Conservation (phyloP, 2,113 vertebrate species). For the Pluvianellus socialis region DNA sequence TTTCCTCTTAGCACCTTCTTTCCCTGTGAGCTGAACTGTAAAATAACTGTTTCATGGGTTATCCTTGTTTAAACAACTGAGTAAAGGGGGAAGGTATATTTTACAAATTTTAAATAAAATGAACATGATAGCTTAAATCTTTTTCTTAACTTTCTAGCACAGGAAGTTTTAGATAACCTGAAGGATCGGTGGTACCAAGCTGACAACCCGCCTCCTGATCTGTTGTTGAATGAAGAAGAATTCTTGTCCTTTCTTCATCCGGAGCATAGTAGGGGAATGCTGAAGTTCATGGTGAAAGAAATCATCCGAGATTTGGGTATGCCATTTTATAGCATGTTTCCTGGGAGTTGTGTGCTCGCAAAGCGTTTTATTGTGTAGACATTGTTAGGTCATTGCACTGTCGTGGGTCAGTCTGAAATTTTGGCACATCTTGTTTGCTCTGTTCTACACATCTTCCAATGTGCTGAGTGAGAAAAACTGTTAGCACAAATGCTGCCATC, state of each 20-base stretch:
- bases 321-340: not conserved
- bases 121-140: not conserved
- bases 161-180: conserved; percentile 94
- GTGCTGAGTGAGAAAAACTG: not conserved
- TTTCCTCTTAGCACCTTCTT: not conserved
- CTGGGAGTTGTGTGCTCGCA: not conserved
- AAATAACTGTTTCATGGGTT: not conserved
- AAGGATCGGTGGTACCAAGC: conserved; percentile 98
- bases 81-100: not conserved
- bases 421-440: not conserved
- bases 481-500: not conserved
- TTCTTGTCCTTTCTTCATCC: conserved; percentile 96
- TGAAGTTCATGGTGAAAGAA: conserved; percentile 96
- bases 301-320: conserved; percentile 91
- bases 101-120: not conserved
- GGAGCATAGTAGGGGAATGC: conserved; percentile 93
- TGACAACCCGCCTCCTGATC: conserved; percentile 87
- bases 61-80: not conserved
- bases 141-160: conserved; percentile 75
- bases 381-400: not conserved
- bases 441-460: not conserved
- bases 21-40: not conserved
- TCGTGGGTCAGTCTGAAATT: not conserved
- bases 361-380: not conserved
- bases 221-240: conserved; percentile 88